phyloP scores from a whole-genome alignment of 1,140 invertebrate species.

The Lordiphosa clarofinis region DNA sequence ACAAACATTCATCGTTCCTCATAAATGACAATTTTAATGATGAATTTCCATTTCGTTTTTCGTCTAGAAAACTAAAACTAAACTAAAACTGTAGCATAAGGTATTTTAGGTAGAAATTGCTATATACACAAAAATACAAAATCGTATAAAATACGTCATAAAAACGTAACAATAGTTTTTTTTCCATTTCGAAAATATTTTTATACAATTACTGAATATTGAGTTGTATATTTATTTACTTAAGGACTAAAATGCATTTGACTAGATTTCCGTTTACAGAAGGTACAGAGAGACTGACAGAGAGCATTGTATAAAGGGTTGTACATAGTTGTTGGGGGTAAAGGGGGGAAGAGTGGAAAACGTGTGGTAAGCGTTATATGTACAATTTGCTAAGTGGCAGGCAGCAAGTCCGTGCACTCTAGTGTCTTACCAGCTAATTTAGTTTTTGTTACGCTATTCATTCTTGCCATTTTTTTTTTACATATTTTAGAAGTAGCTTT shows the following conservation, averaged over 20 bases:
- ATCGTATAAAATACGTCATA: constrained; percentile 60
- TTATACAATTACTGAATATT: constrained; percentile 61
- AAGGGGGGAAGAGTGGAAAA: constrained; percentile 14
- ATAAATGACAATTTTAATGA: constrained; percentile 32
- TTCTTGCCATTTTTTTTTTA: constrained; percentile 32
- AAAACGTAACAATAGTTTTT: constrained; percentile 65
- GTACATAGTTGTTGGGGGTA: constrained; percentile 10
- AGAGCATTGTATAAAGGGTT: constrained; percentile 23
- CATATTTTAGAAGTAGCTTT: constrained; percentile 47
- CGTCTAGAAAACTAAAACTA: constrained; percentile 60
- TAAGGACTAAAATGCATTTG: constrained; percentile 50
- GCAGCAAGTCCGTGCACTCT: constrained; percentile 39
- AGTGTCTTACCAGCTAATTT: constrained; percentile 60
- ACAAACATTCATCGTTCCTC: constrained; percentile 44
- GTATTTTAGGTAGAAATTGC: constrained; percentile 56
- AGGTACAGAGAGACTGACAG: constrained; percentile 70
- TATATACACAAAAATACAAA: constrained; percentile 72
- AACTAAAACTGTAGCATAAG: constrained; percentile 24
- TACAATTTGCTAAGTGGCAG: constrained; percentile 30
- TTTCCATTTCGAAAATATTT: constrained; percentile 8
- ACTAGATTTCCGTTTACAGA: constrained; percentile 58
- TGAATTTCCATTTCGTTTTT: constrained; percentile 21
- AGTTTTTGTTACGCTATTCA: constrained; percentile 68
- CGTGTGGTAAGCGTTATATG: constrained; percentile 1
- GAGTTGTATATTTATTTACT: constrained; percentile 61